phyloP scores from a whole-genome alignment of 1,140 invertebrate species.

The Drosophila seguyi region DNA sequence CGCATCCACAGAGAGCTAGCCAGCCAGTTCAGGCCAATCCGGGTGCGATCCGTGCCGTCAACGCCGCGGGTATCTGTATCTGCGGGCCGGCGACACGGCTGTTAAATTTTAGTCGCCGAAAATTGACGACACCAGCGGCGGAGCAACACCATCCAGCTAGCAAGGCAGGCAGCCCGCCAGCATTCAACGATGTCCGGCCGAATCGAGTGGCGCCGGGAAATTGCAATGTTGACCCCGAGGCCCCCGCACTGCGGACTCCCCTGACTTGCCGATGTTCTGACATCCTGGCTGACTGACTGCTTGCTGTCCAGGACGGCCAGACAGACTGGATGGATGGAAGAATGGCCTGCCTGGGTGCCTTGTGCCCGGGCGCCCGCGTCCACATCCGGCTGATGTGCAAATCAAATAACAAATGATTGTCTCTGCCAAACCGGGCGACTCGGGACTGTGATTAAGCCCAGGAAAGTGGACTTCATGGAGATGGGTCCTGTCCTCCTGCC shows the following conservation, averaged over 20 bases:
- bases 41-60: slow-evolving; percentile 10
- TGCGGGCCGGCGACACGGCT: slow-evolving; percentile 22
- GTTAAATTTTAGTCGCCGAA: slow-evolving; percentile 31
- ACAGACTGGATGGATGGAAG: slow-evolving; percentile 2
- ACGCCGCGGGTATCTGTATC: slow-evolving; percentile 33
- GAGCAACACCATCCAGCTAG: background rate
- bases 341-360: background rate
- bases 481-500: slow-evolving; percentile 38
- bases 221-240: slow-evolving; percentile 31
- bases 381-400: slow-evolving; percentile 54
- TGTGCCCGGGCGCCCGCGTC: slow-evolving; percentile 19
- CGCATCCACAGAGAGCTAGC: background rate
- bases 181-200: slow-evolving; percentile 26
- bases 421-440: slow-evolving; percentile 38
- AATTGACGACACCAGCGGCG: slow-evolving; percentile 25
- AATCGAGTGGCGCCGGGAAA: slow-evolving; percentile 20
- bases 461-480: slow-evolving; percentile 35
- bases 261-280: slow-evolving; percentile 13
- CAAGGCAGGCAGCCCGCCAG: background rate
- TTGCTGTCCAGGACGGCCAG: slow-evolving; percentile 7
- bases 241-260: slow-evolving; percentile 9
- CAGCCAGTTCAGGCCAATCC: background rate
- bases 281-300: slow-evolving; percentile 58
- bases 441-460: slow-evolving; percentile 58
- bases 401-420: slow-evolving; percentile 79